Percentiles rank a stretch among this genome's conserved stretches.
Evolutionary conservation across 1,140 invertebrate species (phyloP).

Genomic region (Dreissena polymorpha): DNA sequence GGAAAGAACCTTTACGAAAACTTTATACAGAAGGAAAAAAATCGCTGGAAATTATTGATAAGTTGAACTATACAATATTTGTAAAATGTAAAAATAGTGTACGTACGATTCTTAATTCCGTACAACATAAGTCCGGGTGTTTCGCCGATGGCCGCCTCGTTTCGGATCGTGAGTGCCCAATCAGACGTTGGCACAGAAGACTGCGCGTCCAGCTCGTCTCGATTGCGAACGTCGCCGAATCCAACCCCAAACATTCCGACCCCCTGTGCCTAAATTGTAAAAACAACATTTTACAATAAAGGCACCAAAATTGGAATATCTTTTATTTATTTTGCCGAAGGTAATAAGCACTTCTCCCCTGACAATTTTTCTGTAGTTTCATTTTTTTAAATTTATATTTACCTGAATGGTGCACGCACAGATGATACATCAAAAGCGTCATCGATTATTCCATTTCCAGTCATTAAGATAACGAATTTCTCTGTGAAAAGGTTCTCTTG

Average conservation of each 20-base stretch:
- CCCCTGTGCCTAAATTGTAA: constrained; percentile 52
- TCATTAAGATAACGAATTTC: too few species aligned
- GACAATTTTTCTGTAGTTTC: too few species aligned
- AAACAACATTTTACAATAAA: neutral
- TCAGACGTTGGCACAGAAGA: constrained; percentile 63
- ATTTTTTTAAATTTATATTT: too few species aligned
- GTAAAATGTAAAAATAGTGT: neutral
- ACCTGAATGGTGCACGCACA: too few species aligned
- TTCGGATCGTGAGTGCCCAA: constrained; percentile 53
- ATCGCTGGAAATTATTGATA: too few species aligned
- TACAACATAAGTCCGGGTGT: constrained; percentile 50
- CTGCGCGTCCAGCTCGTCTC: constrained; percentile 64
- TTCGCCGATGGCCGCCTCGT: constrained; percentile 48
- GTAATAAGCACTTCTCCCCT: neutral
- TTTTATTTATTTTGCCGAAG: neutral
- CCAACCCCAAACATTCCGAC: constrained; percentile 70
- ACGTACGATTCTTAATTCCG: constrained; percentile 50
- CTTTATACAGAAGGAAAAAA: too few species aligned
- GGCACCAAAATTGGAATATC: neutral
- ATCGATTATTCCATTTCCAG: too few species aligned
- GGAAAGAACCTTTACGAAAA: too few species aligned
- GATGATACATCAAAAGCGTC: too few species aligned
- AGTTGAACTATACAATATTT: too few species aligned
- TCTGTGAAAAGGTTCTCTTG: too few species aligned
- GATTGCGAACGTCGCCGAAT: constrained; percentile 62